These are phyloP conservation scores for Indicator indicator DNA, from an alignment of 2,113 vertebrate genomes.

Conservation along the genomic window DNA sequence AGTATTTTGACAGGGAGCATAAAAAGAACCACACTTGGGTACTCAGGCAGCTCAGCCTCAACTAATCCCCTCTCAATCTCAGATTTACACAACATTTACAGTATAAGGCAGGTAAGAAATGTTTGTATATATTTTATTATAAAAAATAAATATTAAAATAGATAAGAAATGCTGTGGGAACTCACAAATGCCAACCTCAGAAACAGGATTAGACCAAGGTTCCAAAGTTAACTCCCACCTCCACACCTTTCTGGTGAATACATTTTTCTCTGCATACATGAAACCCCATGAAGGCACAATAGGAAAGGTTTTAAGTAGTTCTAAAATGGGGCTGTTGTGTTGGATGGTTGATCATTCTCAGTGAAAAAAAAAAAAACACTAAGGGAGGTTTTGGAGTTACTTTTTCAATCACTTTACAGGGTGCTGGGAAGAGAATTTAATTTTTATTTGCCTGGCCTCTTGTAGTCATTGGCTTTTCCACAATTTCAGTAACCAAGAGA, in stretches of 20 bases:
- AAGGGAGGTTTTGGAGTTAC: background rate
- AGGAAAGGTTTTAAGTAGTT: background rate
- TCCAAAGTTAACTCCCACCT: background rate
- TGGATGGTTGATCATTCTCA: background rate
- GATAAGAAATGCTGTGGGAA: background rate
- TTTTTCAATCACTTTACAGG: background rate
- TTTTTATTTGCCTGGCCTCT: background rate
- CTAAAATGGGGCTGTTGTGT: background rate
- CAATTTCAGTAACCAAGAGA: background rate
- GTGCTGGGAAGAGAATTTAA: background rate
- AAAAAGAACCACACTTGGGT: background rate
- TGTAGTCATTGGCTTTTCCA: background rate
- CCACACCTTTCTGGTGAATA: background rate
- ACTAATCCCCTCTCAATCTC: background rate
- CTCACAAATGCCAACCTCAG: background rate
- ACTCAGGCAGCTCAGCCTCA: background rate
- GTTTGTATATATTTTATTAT: background rate
- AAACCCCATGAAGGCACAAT: background rate
- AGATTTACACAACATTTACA: background rate
- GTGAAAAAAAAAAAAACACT: background rate
- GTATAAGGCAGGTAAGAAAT: background rate
- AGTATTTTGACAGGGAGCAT: slow-evolving; percentile 10
- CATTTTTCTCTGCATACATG: background rate
- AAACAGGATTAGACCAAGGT: background rate
- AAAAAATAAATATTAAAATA: background rate